These are phyloP conservation scores for Ganaspis brasiliensis DNA, from an alignment of 2,888 invertebrate genomes.

Conservation along the genomic window DNA sequence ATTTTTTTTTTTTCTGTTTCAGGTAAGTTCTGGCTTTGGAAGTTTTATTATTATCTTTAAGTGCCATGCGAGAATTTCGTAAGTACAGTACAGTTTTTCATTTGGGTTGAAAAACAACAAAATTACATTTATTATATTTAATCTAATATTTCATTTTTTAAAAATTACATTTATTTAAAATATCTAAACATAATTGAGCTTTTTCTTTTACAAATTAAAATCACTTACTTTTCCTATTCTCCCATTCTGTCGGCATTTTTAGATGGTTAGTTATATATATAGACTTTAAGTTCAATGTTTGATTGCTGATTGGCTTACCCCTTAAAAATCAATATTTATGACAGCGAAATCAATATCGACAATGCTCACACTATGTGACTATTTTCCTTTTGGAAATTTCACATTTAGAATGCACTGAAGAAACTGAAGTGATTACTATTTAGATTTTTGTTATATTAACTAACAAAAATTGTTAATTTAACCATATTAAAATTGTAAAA, in stretches of 20 bases:
- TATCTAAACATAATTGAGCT: too few species aligned
- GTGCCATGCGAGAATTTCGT: background rate
- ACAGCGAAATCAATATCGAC: background rate
- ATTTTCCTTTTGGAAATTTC: too few species aligned
- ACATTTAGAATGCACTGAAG: too few species aligned
- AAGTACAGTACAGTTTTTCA: too few species aligned
- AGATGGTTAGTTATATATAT: background rate
- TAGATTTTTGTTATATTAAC: too few species aligned
- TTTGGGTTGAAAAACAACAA: too few species aligned
- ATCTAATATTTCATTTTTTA: background rate
- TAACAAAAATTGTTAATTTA: too few species aligned
- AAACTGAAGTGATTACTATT: too few species aligned
- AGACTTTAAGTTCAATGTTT: background rate
- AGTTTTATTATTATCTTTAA: background rate
- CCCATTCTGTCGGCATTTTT: background rate
- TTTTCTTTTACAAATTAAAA: too few species aligned
- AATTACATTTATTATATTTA: too few species aligned
- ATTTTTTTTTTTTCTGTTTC: conserved; percentile 24
- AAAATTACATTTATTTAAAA: background rate
- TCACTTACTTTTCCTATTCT: too few species aligned
- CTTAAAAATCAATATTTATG: conserved; percentile 13
- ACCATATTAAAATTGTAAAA: too few species aligned
- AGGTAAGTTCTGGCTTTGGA: conserved; percentile 11
- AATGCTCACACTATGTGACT: background rate
- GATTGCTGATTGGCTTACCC: conserved; percentile 1